Evolutionary conservation across 2,888 invertebrate genomes (phyloP).

Genomic region (Frankliniella intonsa): DNA sequence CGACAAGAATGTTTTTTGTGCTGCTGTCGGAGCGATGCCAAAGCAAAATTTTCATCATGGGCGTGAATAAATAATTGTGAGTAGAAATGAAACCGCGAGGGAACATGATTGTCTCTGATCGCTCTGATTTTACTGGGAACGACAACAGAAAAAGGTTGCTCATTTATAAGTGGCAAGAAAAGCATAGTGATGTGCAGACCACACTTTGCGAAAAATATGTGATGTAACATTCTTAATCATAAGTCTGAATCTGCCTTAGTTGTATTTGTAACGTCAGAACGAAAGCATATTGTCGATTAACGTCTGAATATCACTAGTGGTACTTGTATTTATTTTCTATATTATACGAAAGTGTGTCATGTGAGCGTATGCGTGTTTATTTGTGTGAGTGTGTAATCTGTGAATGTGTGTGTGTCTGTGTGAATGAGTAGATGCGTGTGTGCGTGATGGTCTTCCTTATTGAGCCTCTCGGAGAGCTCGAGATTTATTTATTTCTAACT

Average conservation of each 20-base stretch:
- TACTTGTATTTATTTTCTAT: slow-evolving; percentile 21
- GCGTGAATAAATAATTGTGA: too few relatives aligned
- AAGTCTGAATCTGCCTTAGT: slow-evolving; percentile 14
- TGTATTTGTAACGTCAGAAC: neutral
- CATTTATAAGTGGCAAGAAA: too few relatives aligned
- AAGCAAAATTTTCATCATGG: neutral
- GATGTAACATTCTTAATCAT: slow-evolving; percentile 9
- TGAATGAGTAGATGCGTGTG: neutral
- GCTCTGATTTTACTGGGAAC: too few relatives aligned
- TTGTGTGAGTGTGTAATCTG: neutral
- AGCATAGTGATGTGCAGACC: too few relatives aligned
- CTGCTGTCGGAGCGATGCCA: slow-evolving; percentile 9
- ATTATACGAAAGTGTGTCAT: slow-evolving; percentile 15
- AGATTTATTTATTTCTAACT: slow-evolving; percentile 24
- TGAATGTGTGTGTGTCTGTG: neutral
- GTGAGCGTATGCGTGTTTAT: neutral
- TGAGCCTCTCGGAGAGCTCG: neutral
- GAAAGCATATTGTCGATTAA: neutral
- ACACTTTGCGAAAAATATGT: neutral
- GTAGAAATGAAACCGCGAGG: too few relatives aligned
- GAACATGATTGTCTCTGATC: too few relatives aligned
- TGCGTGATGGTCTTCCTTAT: neutral
- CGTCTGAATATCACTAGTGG: neutral
- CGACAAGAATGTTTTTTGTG: neutral
- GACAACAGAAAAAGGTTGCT: too few relatives aligned